phyloP scores from a whole-genome alignment of 2,888 invertebrate genomes.

The Clitarchus hookeri region DNA sequence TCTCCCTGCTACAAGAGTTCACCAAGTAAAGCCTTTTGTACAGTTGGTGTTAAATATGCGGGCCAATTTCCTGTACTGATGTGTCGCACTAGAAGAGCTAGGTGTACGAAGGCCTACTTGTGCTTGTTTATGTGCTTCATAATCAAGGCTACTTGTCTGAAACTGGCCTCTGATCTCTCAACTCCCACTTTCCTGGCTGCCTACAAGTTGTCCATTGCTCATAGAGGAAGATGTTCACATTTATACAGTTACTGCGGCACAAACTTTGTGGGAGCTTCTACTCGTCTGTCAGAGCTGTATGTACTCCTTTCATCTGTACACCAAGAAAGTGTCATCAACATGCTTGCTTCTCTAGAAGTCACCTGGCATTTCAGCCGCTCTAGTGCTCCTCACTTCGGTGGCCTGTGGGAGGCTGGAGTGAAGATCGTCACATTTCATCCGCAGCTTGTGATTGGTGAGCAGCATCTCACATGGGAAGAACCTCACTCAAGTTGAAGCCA shows the following conservation, averaged over 20 bases:
- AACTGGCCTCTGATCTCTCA: background rate
- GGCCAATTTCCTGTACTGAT: background rate
- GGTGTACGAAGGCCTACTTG: background rate
- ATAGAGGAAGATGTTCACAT: background rate
- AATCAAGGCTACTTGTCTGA: background rate
- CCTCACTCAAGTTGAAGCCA: constrained; percentile 49
- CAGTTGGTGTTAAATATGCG: background rate
- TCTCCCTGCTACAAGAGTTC: background rate
- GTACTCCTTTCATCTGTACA: constrained; percentile 41
- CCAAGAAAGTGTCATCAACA: background rate
- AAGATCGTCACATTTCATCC: constrained; percentile 50
- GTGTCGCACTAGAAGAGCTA: background rate
- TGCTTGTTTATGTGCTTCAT: background rate
- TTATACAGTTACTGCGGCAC: background rate
- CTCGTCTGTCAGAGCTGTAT: constrained; percentile 43
- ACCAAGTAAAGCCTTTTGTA: background rate
- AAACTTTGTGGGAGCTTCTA: background rate
- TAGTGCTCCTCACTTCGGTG: constrained; percentile 46
- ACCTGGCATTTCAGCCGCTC: background rate
- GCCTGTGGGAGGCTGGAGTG: constrained; percentile 50
- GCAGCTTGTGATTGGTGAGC: constrained; percentile 44
- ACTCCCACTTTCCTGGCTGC: background rate
- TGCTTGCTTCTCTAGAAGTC: background rate
- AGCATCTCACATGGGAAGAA: constrained; percentile 47
- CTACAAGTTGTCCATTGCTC: background rate